Evolutionary conservation across 2,888 invertebrate species (phyloP).

Genomic region (Chironomus tentans): DNA sequence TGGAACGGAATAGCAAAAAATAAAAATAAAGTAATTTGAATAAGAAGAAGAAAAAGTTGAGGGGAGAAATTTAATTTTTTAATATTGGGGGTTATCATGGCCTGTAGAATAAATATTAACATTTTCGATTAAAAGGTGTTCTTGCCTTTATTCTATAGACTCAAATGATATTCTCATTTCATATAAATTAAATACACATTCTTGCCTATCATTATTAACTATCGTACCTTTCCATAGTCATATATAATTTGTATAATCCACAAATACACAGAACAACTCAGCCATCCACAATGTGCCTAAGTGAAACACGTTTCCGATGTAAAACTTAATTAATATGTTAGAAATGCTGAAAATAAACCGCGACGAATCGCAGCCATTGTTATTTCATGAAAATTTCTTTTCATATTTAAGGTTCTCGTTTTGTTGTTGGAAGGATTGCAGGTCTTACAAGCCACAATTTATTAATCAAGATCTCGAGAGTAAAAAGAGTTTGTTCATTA

Average conservation of each 20-base stretch:
- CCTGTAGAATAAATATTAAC: too few species aligned
- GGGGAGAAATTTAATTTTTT: too few species aligned
- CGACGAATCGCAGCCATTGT: conserved; percentile 20
- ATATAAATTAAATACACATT: neutral
- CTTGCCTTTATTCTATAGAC: neutral
- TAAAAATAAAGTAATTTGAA: too few species aligned
- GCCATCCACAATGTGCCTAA: neutral
- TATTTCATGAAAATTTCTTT: neutral
- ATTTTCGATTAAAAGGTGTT: too few species aligned
- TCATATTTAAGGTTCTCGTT: too few species aligned
- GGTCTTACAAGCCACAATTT: neutral
- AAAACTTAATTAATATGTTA: conserved; percentile 23
- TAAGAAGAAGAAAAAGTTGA: too few species aligned
- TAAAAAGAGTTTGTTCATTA: neutral
- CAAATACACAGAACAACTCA: neutral
- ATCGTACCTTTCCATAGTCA: neutral
- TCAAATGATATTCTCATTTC: conserved; percentile 8
- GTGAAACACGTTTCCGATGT: conserved; percentile 16
- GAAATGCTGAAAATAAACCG: conserved; percentile 6
- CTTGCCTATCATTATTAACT: conserved; percentile 3
- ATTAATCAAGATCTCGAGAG: too few species aligned
- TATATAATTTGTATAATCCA: too few species aligned
- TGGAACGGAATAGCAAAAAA: too few species aligned
- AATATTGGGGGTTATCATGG: too few species aligned
- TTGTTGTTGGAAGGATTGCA: neutral